A percentile compares a stretch with the other conserved stretches of the same genome.
These are phyloP conservation scores for Lithobates pipiens DNA, from an alignment of 2,797 vertebrate genomes.

Conservation along the genomic window DNA sequence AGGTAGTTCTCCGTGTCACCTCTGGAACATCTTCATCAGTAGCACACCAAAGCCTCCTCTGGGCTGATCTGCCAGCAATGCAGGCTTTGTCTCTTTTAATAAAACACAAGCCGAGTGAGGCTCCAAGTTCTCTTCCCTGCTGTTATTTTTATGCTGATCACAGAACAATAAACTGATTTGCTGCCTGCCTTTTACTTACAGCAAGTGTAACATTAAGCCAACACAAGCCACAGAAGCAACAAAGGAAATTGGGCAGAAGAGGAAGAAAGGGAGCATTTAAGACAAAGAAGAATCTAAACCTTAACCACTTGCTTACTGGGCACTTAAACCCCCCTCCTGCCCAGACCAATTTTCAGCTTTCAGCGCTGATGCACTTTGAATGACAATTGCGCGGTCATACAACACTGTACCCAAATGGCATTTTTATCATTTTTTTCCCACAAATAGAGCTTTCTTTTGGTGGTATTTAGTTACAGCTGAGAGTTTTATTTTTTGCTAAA, in stretches of 20 bases:
- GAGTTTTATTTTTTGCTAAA: too few relatives aligned
- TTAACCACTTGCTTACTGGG: too few relatives aligned
- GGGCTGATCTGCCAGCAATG: slow-evolving; percentile 1
- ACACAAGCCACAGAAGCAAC: not conserved
- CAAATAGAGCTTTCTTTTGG: too few relatives aligned
- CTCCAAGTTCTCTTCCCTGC: slow-evolving; percentile 15
- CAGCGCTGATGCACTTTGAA: too few relatives aligned
- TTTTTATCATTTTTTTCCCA: too few relatives aligned
- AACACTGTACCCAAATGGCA: too few relatives aligned
- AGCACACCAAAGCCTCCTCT: not conserved
- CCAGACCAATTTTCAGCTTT: too few relatives aligned
- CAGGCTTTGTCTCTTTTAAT: slow-evolving; percentile 3
- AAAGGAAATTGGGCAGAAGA: not conserved
- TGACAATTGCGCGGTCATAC: too few relatives aligned
- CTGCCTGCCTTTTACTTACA: not conserved
- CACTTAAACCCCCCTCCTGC: too few relatives aligned
- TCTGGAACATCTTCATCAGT: slow-evolving; percentile 38
- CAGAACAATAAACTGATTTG: slow-evolving; percentile 18
- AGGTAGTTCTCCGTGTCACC: not conserved
- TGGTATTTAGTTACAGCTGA: too few relatives aligned
- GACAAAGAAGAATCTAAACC: not conserved
- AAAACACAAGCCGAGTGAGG: not conserved
- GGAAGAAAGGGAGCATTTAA: not conserved
- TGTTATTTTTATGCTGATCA: not conserved
- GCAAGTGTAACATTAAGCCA: not conserved